Evolutionary conservation across 1,140 invertebrate species (phyloP).

Genomic region (Nymphalis io): DNA sequence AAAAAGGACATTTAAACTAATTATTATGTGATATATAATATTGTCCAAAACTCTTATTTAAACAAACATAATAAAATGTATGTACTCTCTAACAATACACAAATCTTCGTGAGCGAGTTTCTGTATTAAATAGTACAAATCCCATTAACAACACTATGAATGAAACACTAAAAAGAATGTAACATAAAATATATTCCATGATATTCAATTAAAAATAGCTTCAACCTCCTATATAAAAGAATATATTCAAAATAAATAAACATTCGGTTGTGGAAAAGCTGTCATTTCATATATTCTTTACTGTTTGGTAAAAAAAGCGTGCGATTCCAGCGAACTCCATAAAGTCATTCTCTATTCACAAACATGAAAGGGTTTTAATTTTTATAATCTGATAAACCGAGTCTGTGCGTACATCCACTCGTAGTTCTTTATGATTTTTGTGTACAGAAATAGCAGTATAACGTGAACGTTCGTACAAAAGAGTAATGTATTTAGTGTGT

Average conservation of each 20-base stretch:
- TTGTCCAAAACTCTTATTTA: too few species aligned
- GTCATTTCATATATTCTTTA: constrained; percentile 24
- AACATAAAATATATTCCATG: too few species aligned
- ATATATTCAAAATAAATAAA: constrained; percentile 6
- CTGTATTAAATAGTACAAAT: too few species aligned
- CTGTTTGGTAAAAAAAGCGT: constrained; percentile 15
- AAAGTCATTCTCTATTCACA: constrained; percentile 31
- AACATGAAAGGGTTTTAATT: constrained; percentile 36
- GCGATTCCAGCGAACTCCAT: constrained; percentile 26
- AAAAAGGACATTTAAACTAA: too few species aligned
- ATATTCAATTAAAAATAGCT: too few species aligned
- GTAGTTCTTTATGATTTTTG: constrained; percentile 28
- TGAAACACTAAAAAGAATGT: too few species aligned
- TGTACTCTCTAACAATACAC: too few species aligned
- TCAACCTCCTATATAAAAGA: too few species aligned
- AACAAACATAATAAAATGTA: too few species aligned
- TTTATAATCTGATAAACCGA: constrained; percentile 35
- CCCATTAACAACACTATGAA: too few species aligned
- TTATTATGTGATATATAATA: too few species aligned
- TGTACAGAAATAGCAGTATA: constrained; percentile 16
- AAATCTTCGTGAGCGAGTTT: too few species aligned
- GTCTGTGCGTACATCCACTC: constrained; percentile 22
- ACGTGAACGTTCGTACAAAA: constrained; percentile 1
- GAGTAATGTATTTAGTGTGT: constrained; percentile 20
- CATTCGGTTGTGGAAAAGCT: constrained; percentile 15